Percentiles rank a stretch among this genome's conserved stretches.
phyloP scores from a whole-genome alignment of 1,140 invertebrate species.

The Antheraea mylitta region DNA sequence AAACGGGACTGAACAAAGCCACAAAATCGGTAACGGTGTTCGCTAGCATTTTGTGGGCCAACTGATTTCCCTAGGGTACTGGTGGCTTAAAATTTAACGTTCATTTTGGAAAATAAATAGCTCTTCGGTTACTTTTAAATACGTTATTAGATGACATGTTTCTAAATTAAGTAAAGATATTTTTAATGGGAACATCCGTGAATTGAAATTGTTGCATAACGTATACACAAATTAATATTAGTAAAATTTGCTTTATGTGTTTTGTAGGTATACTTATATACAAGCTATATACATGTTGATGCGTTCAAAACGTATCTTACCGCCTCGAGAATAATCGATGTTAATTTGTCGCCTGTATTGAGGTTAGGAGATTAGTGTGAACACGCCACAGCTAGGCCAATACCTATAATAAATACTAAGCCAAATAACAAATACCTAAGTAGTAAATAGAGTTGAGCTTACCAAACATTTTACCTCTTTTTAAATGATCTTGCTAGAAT shows the following conservation, averaged over 20 bases:
- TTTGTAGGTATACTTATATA: background rate
- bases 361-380: conserved; percentile 2
- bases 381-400: background rate
- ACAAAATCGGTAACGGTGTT: background rate
- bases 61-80: conserved; percentile 22
- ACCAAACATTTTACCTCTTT: background rate
- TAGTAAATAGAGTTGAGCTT: background rate
- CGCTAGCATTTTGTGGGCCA: conserved; percentile 19
- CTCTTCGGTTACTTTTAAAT: conserved; percentile 2
- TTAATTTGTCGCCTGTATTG: background rate
- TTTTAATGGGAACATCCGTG: background rate
- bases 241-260: no score
- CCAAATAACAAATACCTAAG: background rate
- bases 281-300: background rate
- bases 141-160: background rate
- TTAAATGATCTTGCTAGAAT: background rate
- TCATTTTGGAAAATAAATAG: conserved; percentile 20
- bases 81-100: conserved; percentile 26
- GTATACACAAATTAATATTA: no score
- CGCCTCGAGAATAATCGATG: background rate
- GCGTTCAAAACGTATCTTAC: background rate
- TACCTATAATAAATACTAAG: conserved; percentile 2
- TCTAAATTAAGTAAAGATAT: background rate
- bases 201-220: no score
- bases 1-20: conserved; percentile 16